Base-by-base conservation (phyloP, 2,888 invertebrate species). In the Parelbella ahira region DNA sequence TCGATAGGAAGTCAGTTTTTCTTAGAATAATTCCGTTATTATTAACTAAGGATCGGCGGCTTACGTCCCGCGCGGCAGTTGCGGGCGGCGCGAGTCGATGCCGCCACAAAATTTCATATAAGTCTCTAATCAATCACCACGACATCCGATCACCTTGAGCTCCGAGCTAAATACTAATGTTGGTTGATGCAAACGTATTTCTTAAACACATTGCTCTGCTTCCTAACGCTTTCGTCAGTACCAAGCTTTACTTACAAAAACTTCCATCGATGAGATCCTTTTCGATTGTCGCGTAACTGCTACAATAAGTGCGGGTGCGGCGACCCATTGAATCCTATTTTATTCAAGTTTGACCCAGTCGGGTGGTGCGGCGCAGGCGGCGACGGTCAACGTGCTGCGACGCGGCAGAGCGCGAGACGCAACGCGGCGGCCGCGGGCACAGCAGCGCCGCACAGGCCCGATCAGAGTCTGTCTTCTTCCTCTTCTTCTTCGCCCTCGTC, bases 401-500 rank as follows among this genome's bases (percentile, higher is more conserved):
- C 78, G 80, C 73, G 78, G 68, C 80, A 80, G 61, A 82, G 68
- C 68, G 79, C 80, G 60, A 59, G 64, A 54, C 78, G 78, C 73
- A 79, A 68, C 63, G 81, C 79, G 61, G 78, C 77, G 64, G 78
- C 79, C 67, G 76, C 77, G 62, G 79, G 80, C 73, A 71, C 78
- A 60, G 74, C 80, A 74, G 82, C 83, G 82, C 83, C 86, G 84
- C 86, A 82, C 82, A 84, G 82, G 75, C 78, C 79, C 67, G 78
- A 84, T 91, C 90, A 89, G 86, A 89, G 89, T 65, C 90, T 72
- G 68, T 92, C 92, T 68, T 93, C 93, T 68, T 93, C 93, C 70
- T 95, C 94, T 63, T 94, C 94, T 70, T 94, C 94, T 68, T 94
- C 94, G 53, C 91, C 93, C 80, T 94, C 95, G 76, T 94, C 94